These are phyloP conservation scores for Oxygymnocypris stewartii DNA, from an alignment of 2,113 vertebrate species.

Conservation along the genomic window DNA sequence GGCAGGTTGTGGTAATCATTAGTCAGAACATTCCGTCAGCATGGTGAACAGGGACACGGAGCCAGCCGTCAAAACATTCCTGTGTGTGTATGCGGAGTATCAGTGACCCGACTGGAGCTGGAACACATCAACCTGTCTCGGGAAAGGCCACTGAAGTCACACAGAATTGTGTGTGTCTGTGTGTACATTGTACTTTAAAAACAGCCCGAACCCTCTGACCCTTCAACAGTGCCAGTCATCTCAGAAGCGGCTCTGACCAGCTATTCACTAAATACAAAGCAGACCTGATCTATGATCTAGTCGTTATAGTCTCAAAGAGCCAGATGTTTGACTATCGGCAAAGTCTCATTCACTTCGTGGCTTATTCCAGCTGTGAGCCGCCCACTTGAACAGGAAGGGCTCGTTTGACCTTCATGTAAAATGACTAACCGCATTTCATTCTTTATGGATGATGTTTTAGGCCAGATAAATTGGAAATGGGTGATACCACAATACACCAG, in stretches of 20 bases:
- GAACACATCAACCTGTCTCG: conserved; percentile 20
- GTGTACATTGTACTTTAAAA: conserved; percentile 21
- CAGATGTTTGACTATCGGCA: conserved; percentile 34
- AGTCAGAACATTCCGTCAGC: conserved; percentile 64
- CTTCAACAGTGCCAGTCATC: conserved; percentile 20
- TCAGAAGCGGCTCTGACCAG: conserved; percentile 12
- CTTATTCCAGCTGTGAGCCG: conserved; percentile 3
- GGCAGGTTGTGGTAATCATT: conserved; percentile 11
- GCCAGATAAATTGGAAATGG: background rate
- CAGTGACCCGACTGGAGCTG: conserved; percentile 31
- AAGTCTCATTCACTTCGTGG: conserved; percentile 7
- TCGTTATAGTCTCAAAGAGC: conserved; percentile 11
- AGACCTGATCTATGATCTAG: conserved; percentile 29
- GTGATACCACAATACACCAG: background rate
- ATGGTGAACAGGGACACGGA: conserved; percentile 31
- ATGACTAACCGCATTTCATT: conserved; percentile 8
- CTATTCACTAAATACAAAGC: conserved; percentile 20
- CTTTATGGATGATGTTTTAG: conserved; percentile 12
- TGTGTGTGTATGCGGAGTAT: conserved; percentile 47
- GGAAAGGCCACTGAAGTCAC: conserved; percentile 52
- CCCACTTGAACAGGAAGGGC: conserved; percentile 30
- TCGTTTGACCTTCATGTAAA: conserved; percentile 20
- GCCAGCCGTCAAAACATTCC: conserved; percentile 64
- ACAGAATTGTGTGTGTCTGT: conserved; percentile 35
- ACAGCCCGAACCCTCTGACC: conserved; percentile 10